phyloP scores from a whole-genome alignment of 2,113 vertebrate species.

The Pogonocichla stellata region DNA sequence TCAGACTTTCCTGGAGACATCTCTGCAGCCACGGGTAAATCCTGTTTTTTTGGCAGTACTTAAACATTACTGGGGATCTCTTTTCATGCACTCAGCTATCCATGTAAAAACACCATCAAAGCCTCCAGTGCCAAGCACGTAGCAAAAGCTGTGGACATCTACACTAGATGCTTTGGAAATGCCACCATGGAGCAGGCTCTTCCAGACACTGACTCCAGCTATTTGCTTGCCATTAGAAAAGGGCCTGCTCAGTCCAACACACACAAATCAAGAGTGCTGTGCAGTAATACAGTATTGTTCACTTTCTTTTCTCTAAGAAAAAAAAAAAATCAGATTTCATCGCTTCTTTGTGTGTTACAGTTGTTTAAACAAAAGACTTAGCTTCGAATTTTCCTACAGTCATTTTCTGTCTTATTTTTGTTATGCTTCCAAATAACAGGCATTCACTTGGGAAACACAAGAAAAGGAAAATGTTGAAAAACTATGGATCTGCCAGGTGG shows the following conservation, averaged over 20 bases:
- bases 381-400: neutral
- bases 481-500: slow-evolving; percentile 1
- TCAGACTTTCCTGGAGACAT: neutral
- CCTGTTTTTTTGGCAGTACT: neutral
- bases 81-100: neutral
- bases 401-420: slow-evolving; percentile 31
- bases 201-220: neutral
- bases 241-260: neutral
- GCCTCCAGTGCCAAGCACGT: neutral
- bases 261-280: neutral
- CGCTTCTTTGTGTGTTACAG: neutral
- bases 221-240: neutral
- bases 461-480: neutral
- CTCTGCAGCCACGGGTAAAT: neutral
- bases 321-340: neutral
- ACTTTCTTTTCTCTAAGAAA: neutral
- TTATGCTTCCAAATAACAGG: slow-evolving; percentile 8
- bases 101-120: neutral
- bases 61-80: neutral
- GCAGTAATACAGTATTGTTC: neutral
- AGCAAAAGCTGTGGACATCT: neutral
- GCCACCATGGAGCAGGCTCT: neutral
- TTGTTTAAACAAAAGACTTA: neutral
- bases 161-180: neutral
- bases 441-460: neutral